Conservation (phyloP, 2,113 vertebrate species). For the Plecturocebus donacophilus region DNA sequence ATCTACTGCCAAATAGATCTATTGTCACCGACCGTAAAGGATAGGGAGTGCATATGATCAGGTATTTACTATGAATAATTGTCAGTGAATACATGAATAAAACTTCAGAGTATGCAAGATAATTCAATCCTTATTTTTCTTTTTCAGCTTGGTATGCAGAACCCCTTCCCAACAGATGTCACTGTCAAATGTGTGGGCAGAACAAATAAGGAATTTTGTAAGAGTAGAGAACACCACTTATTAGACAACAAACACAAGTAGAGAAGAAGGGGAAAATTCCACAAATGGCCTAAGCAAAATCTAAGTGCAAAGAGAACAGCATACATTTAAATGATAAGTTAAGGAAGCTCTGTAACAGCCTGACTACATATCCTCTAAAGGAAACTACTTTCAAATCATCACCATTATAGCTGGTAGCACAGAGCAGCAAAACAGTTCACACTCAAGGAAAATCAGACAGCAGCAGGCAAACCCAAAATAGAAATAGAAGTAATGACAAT, state of each 20-base stretch:
- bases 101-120: background rate
- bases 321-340: constrained; percentile 29
- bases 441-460: constrained; percentile 49
- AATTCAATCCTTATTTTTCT: background rate
- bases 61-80: background rate
- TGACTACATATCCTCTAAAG: background rate
- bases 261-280: background rate
- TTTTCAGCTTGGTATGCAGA: background rate
- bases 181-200: background rate
- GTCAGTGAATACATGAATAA: background rate
- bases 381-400: constrained; percentile 54
- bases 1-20: background rate
- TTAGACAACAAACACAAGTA: background rate
- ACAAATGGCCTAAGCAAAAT: constrained; percentile 1
- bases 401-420: constrained; percentile 11
- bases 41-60: background rate
- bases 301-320: background rate
- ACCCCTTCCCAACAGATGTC: background rate
- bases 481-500: constrained; percentile 70
- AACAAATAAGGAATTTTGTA: background rate
- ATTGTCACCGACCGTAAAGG: background rate
- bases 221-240: background rate
- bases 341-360: constrained; percentile 15
- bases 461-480: constrained; percentile 46
- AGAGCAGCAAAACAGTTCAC: constrained; percentile 44